A percentile compares a stretch with the other conserved stretches of the same genome.
Conservation (phyloP, 2,113 vertebrate genomes). For the Benitochromis conjunctus region DNA sequence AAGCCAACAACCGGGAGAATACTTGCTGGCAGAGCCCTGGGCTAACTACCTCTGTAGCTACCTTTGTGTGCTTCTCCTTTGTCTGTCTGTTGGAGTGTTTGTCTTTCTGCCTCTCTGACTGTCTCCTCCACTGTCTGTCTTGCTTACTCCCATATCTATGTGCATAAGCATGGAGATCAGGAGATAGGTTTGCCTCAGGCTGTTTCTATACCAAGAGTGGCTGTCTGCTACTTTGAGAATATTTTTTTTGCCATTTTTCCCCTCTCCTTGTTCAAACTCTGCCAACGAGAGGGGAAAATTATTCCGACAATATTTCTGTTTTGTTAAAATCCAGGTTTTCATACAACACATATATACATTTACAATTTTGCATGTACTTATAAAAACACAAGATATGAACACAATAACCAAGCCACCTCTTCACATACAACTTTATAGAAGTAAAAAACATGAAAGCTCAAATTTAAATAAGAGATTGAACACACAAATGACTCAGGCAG, state of each 20-base stretch:
- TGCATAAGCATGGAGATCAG: slow-evolving; percentile 25
- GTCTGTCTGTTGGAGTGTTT: slow-evolving; percentile 9
- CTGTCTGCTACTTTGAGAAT: background rate
- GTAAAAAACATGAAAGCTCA: background rate
- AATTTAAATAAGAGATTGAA: background rate
- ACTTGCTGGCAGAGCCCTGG: slow-evolving; percentile 35
- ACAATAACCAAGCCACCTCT: background rate
- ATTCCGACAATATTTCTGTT: background rate
- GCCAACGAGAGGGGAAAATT: background rate
- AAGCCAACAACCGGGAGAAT: slow-evolving; percentile 32
- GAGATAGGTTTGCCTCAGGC: slow-evolving; percentile 37
- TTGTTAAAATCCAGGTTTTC: background rate
- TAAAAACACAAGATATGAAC: background rate
- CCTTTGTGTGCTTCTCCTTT: slow-evolving; percentile 17
- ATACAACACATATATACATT: background rate
- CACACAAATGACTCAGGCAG: background rate
- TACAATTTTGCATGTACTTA: background rate
- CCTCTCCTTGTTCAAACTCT: background rate
- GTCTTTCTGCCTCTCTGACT: slow-evolving; percentile 14
- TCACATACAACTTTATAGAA: background rate
- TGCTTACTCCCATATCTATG: slow-evolving; percentile 11
- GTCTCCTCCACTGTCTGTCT: slow-evolving; percentile 23
- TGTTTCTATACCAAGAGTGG: slow-evolving; percentile 12
- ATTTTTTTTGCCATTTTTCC: background rate
- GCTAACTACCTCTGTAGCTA: slow-evolving; percentile 33